Evolutionary conservation across 1,140 invertebrate genomes (phyloP), one percentile per base, ranked within the genome.

Genomic region (Brachionus koreanus): DNA sequence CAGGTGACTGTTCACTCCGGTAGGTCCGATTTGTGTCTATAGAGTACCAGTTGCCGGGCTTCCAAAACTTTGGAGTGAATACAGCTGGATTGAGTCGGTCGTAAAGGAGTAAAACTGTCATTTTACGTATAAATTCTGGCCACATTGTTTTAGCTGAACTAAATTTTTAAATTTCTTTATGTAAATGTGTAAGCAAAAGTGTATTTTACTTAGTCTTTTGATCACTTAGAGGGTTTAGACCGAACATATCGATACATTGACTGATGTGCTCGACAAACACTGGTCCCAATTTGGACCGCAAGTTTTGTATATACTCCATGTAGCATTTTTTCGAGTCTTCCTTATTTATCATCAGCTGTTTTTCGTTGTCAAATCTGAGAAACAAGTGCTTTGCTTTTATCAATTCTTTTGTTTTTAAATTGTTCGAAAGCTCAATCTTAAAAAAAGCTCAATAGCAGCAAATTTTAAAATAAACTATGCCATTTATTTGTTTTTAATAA

Each of bases 121-220:
- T 79, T 79, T 79, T 79, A 3, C 76, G 46, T 6, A 79, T 79
- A 61, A 79, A 79, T 35, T 79, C 76, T 23, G 49, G 49, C 76
- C 76, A 79, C 16, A 79, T 79, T 16, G 76, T 61, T 65, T 79
- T 79, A 6, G 69, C 69, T 12, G 69, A 74, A 4, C 69, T 74
- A 46, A 25, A 29, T 13, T 25, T 46, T 72, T 69, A n/a, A 69
- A 39, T 37, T 37, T n/a, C 0, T 39, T 35, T 72, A 10, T n/a
- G 3, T 16, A 19, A 39, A 35, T 39, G 1, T 16, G 42, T 2
- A 42, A 16, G n/a, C n/a, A 16, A 39, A 39, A 16, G 1, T 13
- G 7, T 16, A 23, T 16, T 19, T 65, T 65, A 42, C 37, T 79
- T 79, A 25, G 35, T 39, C 57, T 79, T 79, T 42, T 79, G 19